Evolutionary conservation across 1,140 invertebrate genomes (phyloP), one percentile per base, ranked within the genome.

Genomic region (Ceratina japonica): DNA sequence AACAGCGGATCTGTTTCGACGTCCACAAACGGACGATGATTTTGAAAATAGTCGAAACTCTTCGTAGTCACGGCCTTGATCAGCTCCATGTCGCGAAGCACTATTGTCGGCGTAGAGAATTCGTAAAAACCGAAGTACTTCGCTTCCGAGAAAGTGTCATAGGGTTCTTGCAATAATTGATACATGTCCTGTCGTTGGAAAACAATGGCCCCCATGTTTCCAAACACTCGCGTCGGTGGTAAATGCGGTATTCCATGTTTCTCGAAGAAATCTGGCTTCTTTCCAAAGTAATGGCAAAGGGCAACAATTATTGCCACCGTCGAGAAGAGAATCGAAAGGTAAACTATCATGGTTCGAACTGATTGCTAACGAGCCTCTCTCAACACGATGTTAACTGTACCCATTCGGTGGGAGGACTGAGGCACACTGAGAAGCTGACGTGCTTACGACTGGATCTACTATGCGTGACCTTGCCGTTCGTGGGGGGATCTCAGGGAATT

Each of bases 21-120:
- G 5, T 86, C 68, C 0, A 88, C 73, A 61, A 93, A 68, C 61
- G 54, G 75, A 27, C 86, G 73, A 85, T 92, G 92, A 69, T 94
- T 85, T 0, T 80, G 44, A 18, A 93, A 91, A 27, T 77, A 58
- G 0, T 91, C 90, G 10, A 89, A 89, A 16, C 87, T 84, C 75
- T 91, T 91, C 0, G 90, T 70, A 0, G 71, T 66, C 16, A 91
- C 66, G 13, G 69, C n/a, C 20, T 93, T 71, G 0, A 93, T 89
- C 8, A 93, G 79, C n/a, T 93, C 91, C 0, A 80, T 75, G 75
- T 93, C 91, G 0, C 88, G 83, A 0, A 93, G 59, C 0, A 93
- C 15, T 27, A 92, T 69, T 1, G 86, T 0, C 0, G 93, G 91
- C 56, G 82, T 69, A 44, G 51, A 59, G 16, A 88, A 69, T 31